Percentiles rank a stretch among this genome's conserved stretches.
These are phyloP conservation scores for Chloropsis cyanopogon DNA, from an alignment of 2,113 vertebrate genomes.

Conservation along the genomic window DNA sequence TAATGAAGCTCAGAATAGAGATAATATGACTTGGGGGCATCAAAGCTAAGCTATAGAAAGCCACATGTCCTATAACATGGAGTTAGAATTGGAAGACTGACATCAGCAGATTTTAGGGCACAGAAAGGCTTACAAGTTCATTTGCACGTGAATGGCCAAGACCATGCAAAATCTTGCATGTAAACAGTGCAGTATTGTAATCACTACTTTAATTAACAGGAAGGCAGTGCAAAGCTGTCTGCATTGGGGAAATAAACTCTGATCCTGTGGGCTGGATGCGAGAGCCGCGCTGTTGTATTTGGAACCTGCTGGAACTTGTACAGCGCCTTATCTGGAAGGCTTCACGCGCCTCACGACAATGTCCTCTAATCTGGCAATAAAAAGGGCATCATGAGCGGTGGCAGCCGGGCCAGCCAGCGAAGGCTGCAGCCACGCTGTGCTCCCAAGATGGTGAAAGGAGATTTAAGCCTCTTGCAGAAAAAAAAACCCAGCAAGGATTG, in stretches of 20 bases:
- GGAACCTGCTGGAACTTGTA: slow-evolving; percentile 60
- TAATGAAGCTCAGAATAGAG: slow-evolving; percentile 55
- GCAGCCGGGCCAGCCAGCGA: background rate
- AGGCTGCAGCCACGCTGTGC: background rate
- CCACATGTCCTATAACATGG: slow-evolving; percentile 41
- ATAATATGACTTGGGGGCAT: slow-evolving; percentile 63
- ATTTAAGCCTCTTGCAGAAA: slow-evolving; percentile 10
- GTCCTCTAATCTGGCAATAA: slow-evolving; percentile 58
- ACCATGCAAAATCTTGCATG: slow-evolving; percentile 63
- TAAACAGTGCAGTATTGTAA: slow-evolving; percentile 64
- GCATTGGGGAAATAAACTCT: slow-evolving; percentile 67
- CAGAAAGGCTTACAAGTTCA: slow-evolving; percentile 61
- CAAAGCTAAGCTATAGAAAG: slow-evolving; percentile 62
- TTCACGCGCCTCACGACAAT: slow-evolving; percentile 8
- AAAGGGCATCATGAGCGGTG: slow-evolving; percentile 8
- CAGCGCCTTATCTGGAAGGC: slow-evolving; percentile 55
- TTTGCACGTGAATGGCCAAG: slow-evolving; percentile 68
- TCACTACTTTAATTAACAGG: slow-evolving; percentile 69
- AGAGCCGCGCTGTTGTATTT: slow-evolving; percentile 14
- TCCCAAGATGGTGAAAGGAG: slow-evolving; percentile 26
- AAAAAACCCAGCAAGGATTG: background rate
- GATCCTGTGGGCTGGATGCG: slow-evolving; percentile 37
- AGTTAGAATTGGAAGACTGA: slow-evolving; percentile 62
- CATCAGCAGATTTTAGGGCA: slow-evolving; percentile 67
- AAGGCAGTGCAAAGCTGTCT: slow-evolving; percentile 61